Evolutionary conservation across 2,888 invertebrate genomes (phyloP).

Genomic region (Microctonus aethiopoides): DNA sequence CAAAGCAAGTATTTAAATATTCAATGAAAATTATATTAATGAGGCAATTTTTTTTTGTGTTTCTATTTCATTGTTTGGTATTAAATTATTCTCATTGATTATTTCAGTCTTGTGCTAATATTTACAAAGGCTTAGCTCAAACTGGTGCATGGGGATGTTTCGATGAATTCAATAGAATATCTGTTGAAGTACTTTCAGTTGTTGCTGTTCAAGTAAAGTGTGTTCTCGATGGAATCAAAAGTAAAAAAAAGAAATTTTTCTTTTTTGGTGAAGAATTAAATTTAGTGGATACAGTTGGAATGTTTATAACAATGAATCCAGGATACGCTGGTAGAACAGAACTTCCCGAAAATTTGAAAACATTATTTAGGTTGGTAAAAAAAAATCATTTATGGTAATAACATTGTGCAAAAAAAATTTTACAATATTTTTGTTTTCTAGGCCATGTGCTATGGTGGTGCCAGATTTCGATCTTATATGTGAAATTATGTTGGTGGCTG

Average conservation of each 20-base stretch:
- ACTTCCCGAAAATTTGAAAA: conserved; percentile 82
- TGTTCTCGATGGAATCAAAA: conserved; percentile 87
- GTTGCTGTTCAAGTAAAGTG: conserved; percentile 93
- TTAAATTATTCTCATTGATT: background rate
- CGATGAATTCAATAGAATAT: conserved; percentile 95
- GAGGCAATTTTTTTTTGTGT: background rate
- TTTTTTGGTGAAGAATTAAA: conserved; percentile 86
- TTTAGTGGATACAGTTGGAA: conserved; percentile 82
- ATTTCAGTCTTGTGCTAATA: conserved; percentile 84
- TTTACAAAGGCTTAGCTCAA: conserved; percentile 95
- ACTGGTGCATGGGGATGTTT: conserved; percentile 98
- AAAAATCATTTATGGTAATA: background rate
- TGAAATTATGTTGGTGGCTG: conserved; percentile 96
- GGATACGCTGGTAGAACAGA: conserved; percentile 94
- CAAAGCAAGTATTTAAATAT: conserved; percentile 69
- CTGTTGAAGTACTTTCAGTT: conserved; percentile 94
- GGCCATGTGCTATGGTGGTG: conserved; percentile 97
- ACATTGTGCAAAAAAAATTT: too few species aligned
- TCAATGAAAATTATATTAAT: background rate
- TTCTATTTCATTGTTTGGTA: background rate
- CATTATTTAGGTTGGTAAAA: conserved; percentile 67
- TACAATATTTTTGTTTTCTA: too few species aligned
- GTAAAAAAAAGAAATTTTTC: conserved; percentile 81
- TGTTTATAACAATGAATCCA: conserved; percentile 97
- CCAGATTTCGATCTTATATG: conserved; percentile 96